These are phyloP conservation scores for Hoplias malabaricus DNA, from an alignment of 2,113 vertebrate genomes.

Conservation along the genomic window DNA sequence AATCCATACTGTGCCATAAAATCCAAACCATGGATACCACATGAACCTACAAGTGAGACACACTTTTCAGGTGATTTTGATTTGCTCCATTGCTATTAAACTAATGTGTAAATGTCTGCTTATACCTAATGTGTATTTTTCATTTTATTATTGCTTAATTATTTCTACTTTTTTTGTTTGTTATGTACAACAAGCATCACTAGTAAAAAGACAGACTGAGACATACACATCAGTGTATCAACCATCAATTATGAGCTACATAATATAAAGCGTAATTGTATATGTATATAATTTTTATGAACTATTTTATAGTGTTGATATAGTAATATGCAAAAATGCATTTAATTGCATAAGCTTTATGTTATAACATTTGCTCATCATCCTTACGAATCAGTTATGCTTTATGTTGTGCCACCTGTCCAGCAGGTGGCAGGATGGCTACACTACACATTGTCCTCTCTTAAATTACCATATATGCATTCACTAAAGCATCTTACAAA, in stretches of 20 bases:
- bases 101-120: background rate
- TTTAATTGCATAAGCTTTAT: too few relatives aligned
- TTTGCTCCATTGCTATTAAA: background rate
- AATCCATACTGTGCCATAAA: constrained; percentile 68
- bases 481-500: background rate
- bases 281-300: background rate
- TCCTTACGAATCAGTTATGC: too few relatives aligned
- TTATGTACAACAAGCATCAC: too few relatives aligned
- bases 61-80: constrained; percentile 47
- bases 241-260: too few relatives aligned
- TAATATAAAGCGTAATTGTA: background rate
- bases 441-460: background rate
- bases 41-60: background rate
- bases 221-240: too few relatives aligned
- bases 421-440: constrained; percentile 38
- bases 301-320: background rate
- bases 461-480: background rate
- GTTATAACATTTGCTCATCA: too few relatives aligned
- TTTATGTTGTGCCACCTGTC: background rate
- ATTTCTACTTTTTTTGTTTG: too few relatives aligned
- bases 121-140: too few relatives aligned
- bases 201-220: too few relatives aligned
- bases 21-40: constrained; percentile 54
- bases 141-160: too few relatives aligned
- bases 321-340: background rate